Evolutionary conservation across 2,888 invertebrate genomes (phyloP).

Genomic region (Scaptodrosophila latifasciaeformis): DNA sequence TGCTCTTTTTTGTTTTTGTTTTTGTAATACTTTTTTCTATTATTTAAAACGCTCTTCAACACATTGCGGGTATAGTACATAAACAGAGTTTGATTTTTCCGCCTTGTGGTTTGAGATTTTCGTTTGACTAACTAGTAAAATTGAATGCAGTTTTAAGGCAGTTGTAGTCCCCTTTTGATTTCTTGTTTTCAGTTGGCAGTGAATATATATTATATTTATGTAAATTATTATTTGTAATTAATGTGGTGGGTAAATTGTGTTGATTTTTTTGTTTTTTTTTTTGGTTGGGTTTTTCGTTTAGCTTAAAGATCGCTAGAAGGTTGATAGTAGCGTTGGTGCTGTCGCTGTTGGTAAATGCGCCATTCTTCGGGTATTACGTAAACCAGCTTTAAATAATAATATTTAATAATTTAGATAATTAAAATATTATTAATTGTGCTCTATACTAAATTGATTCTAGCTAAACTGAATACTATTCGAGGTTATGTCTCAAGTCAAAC

Average conservation of each 20-base stretch:
- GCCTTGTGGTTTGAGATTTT: conserved; percentile 16
- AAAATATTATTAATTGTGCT: conserved; percentile 37
- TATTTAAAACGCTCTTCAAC: conserved; percentile 51
- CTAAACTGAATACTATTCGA: conserved; percentile 22
- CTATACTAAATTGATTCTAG: conserved; percentile 8
- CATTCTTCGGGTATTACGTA: conserved; percentile 76
- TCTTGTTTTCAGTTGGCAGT: conserved; percentile 34
- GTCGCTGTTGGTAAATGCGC: conserved; percentile 75
- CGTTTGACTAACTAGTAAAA: conserved; percentile 26
- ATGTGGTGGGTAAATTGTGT: conserved; percentile 6
- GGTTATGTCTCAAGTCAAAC: conserved; percentile 22
- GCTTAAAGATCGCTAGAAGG: conserved; percentile 75
- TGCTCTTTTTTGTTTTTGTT: conserved; percentile 40
- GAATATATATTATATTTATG: conserved; percentile 10
- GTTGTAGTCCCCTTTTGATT: conserved; percentile 8
- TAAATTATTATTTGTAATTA: neutral
- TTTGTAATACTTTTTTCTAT: conserved; percentile 52
- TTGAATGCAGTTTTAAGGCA: conserved; percentile 17
- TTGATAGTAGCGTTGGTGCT: conserved; percentile 74
- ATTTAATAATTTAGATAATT: conserved; percentile 46
- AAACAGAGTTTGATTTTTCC: conserved; percentile 38
- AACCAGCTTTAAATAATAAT: conserved; percentile 73
- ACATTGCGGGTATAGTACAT: conserved; percentile 30
- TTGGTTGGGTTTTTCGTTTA: neutral
- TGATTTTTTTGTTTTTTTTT: conserved; percentile 15